Conservation (phyloP, 2,113 vertebrate species). For the Chroicocephalus ridibundus region DNA sequence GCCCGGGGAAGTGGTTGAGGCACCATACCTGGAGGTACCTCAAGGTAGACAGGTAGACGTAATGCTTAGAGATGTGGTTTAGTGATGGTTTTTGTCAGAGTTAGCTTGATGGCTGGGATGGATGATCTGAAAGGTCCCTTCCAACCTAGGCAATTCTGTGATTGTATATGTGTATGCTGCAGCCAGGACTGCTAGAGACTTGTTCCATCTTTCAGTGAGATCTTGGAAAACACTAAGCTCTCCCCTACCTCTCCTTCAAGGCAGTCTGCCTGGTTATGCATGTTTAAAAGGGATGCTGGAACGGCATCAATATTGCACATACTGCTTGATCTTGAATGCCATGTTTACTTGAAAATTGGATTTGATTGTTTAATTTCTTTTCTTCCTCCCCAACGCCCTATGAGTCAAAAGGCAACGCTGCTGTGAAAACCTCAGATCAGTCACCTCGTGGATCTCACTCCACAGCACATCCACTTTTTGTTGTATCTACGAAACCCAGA, state of each 20-base stretch:
- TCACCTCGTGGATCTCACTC: neutral
- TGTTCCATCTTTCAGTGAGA: neutral
- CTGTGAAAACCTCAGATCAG: neutral
- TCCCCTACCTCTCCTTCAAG: neutral
- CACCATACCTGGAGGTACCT: too few relatives aligned
- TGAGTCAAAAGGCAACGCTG: neutral
- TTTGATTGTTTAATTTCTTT: neutral
- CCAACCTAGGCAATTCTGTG: too few relatives aligned
- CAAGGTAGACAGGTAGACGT: too few relatives aligned
- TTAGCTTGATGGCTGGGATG: too few relatives aligned
- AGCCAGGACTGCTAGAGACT: neutral
- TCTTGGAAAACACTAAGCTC: neutral
- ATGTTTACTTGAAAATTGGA: neutral
- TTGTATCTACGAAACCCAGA: neutral
- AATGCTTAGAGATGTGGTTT: too few relatives aligned
- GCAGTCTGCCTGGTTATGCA: neutral
- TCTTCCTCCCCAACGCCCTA: too few relatives aligned
- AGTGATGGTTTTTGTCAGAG: too few relatives aligned
- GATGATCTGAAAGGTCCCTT: too few relatives aligned
- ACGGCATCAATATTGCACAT: neutral
- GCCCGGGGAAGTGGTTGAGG: too few relatives aligned
- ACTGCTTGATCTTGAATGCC: neutral
- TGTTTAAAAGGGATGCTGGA: neutral
- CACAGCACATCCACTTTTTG: neutral
- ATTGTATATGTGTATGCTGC: neutral